Evolutionary conservation across 2,888 invertebrate species (phyloP).

Genomic region (Aethes cnicana): DNA sequence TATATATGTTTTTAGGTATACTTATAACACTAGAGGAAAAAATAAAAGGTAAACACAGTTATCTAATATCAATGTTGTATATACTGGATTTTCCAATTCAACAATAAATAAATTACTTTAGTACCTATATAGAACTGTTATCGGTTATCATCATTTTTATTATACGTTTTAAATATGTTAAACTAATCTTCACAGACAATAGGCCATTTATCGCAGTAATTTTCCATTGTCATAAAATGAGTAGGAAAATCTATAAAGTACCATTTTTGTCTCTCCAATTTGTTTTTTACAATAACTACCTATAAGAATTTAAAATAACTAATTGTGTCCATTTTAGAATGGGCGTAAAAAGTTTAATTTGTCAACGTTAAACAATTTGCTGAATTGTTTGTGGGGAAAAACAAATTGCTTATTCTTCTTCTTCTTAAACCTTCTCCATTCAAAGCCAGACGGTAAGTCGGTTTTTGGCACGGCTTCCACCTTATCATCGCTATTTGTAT

Average conservation of each 20-base stretch:
- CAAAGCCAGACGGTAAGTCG: too few species aligned
- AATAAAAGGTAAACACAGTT: neutral
- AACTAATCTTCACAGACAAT: neutral
- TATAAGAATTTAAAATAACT: neutral
- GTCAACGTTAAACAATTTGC: constrained; percentile 21
- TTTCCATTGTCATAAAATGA: too few species aligned
- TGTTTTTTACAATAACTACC: too few species aligned
- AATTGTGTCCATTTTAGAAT: constrained; percentile 9
- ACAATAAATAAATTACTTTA: neutral
- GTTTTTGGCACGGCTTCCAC: too few species aligned
- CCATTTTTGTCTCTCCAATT: too few species aligned
- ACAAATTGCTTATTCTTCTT: constrained; percentile 1
- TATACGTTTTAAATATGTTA: neutral
- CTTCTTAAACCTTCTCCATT: too few species aligned
- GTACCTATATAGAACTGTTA: constrained; percentile 2
- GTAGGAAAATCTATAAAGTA: too few species aligned
- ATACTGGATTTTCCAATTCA: constrained; percentile 12
- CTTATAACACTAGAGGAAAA: neutral
- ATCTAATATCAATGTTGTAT: neutral
- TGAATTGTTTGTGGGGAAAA: constrained; percentile 18
- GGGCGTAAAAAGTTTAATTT: constrained; percentile 26
- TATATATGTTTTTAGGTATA: too few species aligned
- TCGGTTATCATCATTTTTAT: constrained; percentile 1
- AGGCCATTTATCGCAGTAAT: neutral
- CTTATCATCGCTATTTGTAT: too few species aligned